phyloP scores from a whole-genome alignment of 2,113 vertebrate genomes.

The Himantopus leucocephalus region DNA sequence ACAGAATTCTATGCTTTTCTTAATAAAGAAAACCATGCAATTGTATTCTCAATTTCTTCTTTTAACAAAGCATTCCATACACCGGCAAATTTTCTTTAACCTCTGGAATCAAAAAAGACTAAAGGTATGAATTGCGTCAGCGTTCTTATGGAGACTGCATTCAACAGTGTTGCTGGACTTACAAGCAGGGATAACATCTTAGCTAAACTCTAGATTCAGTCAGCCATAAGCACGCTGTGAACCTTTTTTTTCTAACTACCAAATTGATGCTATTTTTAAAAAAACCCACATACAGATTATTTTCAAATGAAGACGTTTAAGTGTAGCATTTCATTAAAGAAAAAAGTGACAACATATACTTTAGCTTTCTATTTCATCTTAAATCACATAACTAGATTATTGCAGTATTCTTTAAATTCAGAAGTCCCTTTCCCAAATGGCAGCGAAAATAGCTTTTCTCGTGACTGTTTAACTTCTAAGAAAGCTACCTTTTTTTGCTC shows the following conservation, averaged over 20 bases:
- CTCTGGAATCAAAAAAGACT: background rate
- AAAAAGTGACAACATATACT: conserved; percentile 70
- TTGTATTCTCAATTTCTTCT: background rate
- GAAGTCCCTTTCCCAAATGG: conserved; percentile 47
- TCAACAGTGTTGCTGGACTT: background rate
- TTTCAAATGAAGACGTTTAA: conserved; percentile 57
- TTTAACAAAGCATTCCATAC: background rate
- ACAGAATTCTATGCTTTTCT: background rate
- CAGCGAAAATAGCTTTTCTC: conserved; percentile 66
- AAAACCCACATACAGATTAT: conserved; percentile 45
- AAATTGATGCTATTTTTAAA: conserved; percentile 48
- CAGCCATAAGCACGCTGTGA: conserved; percentile 23
- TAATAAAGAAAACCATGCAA: background rate
- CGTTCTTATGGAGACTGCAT: background rate
- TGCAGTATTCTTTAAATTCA: conserved; percentile 64
- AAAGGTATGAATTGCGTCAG: background rate
- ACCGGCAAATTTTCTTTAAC: background rate
- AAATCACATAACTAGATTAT: conserved; percentile 56
- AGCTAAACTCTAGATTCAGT: background rate
- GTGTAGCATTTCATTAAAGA: conserved; percentile 44
- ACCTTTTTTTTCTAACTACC: conserved; percentile 1
- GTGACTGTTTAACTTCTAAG: conserved; percentile 61
- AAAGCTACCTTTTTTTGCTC: conserved; percentile 51
- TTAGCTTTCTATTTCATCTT: conserved; percentile 62
- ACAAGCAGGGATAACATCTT: background rate